Evolutionary conservation across 2,888 invertebrate species (phyloP), one percentile per base, ranked within the genome.

Genomic region (Dolichopus griseipennis): DNA sequence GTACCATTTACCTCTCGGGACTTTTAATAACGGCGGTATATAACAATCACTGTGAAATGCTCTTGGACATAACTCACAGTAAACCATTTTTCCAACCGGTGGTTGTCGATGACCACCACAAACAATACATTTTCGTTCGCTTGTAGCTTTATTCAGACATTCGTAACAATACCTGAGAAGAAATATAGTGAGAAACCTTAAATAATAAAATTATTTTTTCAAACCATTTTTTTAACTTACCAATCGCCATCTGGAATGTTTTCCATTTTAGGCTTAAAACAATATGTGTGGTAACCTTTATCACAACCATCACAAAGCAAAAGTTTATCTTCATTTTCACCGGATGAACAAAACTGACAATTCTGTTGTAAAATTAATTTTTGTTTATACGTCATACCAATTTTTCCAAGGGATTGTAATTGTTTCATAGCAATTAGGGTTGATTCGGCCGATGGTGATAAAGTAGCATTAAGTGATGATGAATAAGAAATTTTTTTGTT

Each of bases 221-320:
- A 62, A 20, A 21, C 3, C 8, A 62, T 62, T 62, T 10, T 62
- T 62, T 22, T 22, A 15, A 82, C 88, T 85, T 78, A 93, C 97
- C 97, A 98, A 81, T 98, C 97, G 41, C 97, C 97, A 74, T 96
- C 96, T 21, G 98, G 97, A 81, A 98, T 97, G 76, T 90, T 90
- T 69, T 94, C 94, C 92, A 98, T 92, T 79, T 91, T 88, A 72
- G 97, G 97, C 83, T 93, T 95, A 85, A 98, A 97, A 84, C 98
- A 98, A 81, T 97, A 97, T 65, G 96, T 97, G 83, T 98, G 98
- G 83, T 97, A 97, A 66, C 97, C 98, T 80, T 95, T 93, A 83
- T 98, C 98, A 83, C 98, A 98, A 72, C 96, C 94, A 83, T 98
- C 98, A 82, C 98, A 98, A 33, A 98, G 84, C 74, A 98, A 83